These are phyloP conservation scores for Macrocentrus cingulum DNA, from an alignment of 1,140 invertebrate species.

Conservation along the genomic window DNA sequence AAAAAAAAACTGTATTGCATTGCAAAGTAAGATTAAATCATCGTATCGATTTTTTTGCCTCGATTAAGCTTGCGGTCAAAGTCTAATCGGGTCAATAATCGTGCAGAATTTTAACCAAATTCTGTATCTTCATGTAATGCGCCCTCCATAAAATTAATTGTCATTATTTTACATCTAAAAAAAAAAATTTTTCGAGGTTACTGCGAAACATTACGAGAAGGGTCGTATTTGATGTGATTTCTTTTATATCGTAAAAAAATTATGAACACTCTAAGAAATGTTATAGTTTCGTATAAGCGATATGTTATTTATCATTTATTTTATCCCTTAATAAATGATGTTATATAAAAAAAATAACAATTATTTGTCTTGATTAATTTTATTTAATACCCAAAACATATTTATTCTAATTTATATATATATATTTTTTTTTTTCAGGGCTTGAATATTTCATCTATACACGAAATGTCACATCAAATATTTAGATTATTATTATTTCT, in stretches of 20 bases:
- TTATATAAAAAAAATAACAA: slow-evolving; percentile 52
- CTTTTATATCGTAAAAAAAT: slow-evolving; percentile 58
- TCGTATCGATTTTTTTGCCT: slow-evolving; percentile 38
- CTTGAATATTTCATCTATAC: slow-evolving; percentile 39
- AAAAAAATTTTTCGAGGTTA: slow-evolving; percentile 28
- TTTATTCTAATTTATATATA: slow-evolving; percentile 9
- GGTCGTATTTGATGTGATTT: slow-evolving; percentile 60
- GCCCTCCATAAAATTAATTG: background rate
- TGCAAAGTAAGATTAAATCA: background rate
- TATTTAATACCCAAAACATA: slow-evolving; percentile 12
- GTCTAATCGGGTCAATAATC: slow-evolving; percentile 47
- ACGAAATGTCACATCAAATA: slow-evolving; percentile 43
- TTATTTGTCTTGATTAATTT: slow-evolving; percentile 3
- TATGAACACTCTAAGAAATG: slow-evolving; percentile 59
- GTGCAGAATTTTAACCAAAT: slow-evolving; percentile 2
- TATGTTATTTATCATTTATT: slow-evolving; percentile 62
- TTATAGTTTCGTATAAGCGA: slow-evolving; percentile 61
- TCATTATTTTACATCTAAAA: slow-evolving; percentile 26
- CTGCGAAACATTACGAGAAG: slow-evolving; percentile 40
- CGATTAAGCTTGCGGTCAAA: slow-evolving; percentile 51
- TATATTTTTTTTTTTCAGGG: slow-evolving; percentile 40
- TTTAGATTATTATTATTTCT: slow-evolving; percentile 23
- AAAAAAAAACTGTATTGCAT: background rate
- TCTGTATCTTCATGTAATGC: background rate
- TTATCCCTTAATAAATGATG: slow-evolving; percentile 61